A percentile compares a stretch with the other conserved stretches of the same genome.
Evolutionary conservation across 2,113 vertebrate genomes (phyloP).

Genomic region (Petromus typicus): DNA sequence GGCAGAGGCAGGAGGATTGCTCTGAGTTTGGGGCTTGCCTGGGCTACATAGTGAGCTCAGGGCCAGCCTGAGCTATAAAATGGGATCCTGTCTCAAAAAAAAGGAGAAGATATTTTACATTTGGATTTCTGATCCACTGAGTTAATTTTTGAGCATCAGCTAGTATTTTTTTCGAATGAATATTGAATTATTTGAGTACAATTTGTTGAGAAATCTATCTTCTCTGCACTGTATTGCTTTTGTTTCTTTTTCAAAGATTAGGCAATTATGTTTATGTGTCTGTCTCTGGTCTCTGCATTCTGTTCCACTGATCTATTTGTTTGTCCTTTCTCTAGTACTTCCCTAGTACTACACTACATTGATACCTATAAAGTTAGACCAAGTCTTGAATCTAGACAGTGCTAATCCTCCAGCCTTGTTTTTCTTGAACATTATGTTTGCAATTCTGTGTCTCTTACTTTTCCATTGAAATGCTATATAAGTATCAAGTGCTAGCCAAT

Average conservation of each 20-base stretch:
- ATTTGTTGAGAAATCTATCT: not conserved
- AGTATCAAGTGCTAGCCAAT: too few relatives aligned
- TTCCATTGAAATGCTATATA: not conserved
- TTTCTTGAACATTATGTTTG: not conserved
- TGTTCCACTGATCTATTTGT: not conserved
- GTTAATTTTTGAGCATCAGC: not conserved
- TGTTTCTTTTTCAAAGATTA: not conserved
- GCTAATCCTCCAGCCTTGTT: not conserved
- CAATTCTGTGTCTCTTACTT: not conserved
- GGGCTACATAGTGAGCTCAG: too few relatives aligned
- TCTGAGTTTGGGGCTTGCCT: too few relatives aligned
- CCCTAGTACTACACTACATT: not conserved
- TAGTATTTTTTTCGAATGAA: not conserved
- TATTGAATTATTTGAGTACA: not conserved
- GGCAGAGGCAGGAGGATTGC: too few relatives aligned
- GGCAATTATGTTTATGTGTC: not conserved
- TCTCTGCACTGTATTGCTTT: not conserved
- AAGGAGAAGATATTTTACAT: too few relatives aligned
- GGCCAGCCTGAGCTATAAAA: too few relatives aligned
- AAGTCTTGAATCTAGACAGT: not conserved
- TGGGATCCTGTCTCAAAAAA: too few relatives aligned
- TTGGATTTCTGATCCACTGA: not conserved
- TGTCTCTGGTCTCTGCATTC: not conserved
- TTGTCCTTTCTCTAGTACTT: not conserved
- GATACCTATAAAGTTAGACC: not conserved